Conservation (phyloP, 2,797 vertebrate genomes). For the Vipera latastei region DNA sequence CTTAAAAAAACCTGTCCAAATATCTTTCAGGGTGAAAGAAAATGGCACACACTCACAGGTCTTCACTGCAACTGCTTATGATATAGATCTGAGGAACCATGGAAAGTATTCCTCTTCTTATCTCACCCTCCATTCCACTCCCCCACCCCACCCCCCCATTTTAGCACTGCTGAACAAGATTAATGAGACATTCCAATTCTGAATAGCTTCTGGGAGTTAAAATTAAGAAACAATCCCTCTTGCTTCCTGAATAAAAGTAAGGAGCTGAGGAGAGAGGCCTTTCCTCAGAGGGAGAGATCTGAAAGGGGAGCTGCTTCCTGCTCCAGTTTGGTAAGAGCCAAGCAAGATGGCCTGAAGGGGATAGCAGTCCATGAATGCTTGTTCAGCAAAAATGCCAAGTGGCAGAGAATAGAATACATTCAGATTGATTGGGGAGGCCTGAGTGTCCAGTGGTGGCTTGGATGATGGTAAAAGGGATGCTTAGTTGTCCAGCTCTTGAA, state of each 20-base stretch:
- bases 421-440: background rate
- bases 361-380: background rate
- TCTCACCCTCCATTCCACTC: background rate
- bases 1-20: background rate
- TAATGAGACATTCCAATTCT: background rate
- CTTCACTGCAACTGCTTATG: background rate
- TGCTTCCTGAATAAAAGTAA: background rate
- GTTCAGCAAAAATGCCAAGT: background rate
- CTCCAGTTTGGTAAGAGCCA: background rate
- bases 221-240: background rate
- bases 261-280: background rate
- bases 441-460: background rate
- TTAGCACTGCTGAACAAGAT: background rate
- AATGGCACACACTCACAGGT: background rate
- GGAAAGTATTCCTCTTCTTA: background rate
- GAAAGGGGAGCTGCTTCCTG: background rate
- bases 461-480: background rate
- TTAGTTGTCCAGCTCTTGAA: background rate
- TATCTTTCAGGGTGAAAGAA: background rate
- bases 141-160: background rate
- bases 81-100: background rate
- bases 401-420: background rate
- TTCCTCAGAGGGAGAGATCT: background rate
- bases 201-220: background rate
- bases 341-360: background rate